Base-by-base conservation (phyloP, 64 coral and sea anemone species). In the Catalaphyllia jardinei region DNA sequence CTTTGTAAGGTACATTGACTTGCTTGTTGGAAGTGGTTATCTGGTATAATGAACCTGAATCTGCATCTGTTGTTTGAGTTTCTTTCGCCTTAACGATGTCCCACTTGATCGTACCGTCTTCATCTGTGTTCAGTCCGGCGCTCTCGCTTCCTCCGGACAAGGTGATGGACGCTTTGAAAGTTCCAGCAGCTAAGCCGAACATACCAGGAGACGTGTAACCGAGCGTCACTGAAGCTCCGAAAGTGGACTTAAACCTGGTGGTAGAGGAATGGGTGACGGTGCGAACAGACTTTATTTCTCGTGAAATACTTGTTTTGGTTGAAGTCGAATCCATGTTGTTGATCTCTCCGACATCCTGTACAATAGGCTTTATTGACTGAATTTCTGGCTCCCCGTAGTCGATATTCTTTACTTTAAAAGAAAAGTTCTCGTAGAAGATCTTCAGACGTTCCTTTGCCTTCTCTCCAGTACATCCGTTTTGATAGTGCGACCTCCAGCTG, bases 191-290 rank as follows among this genome's bases (percentile, higher is more conserved):
- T 17, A 87, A 77, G 29, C 93, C 93, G 0, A 71, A 13, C 10
- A 76, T 27, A 2, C 60, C 88, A 3, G 76, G 88, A 30, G 93
- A 89, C n/a, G 31, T 74, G 60, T 94, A 94, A 38, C 54, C 64
- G 22, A 95, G 61, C 22, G 90, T 89, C 5, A 95, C 13, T 0
- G 89, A 90, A 8, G 92, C 72, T 24, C 88, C 94, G 30, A 78
- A 72, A 28, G 65, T 62, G 27, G 72, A 14, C 18, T 74, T 86
- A 80, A 90, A 95, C 16, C 77, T 83, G 46, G 72, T 92, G 3
- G 86, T 75, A 2, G 89, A 86, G 0, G 89, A 62, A 62, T 95
- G 94, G 15, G 90, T 95, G 16, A 94, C 93, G 7, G 89, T 91
- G 17, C 93, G 89, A 4, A 91, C 89, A 24, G 64, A 61, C 42